Evolutionary conservation across 2,888 invertebrate genomes (phyloP), one percentile per base, ranked within the genome.

Genomic region (Anorthoa munda): DNA sequence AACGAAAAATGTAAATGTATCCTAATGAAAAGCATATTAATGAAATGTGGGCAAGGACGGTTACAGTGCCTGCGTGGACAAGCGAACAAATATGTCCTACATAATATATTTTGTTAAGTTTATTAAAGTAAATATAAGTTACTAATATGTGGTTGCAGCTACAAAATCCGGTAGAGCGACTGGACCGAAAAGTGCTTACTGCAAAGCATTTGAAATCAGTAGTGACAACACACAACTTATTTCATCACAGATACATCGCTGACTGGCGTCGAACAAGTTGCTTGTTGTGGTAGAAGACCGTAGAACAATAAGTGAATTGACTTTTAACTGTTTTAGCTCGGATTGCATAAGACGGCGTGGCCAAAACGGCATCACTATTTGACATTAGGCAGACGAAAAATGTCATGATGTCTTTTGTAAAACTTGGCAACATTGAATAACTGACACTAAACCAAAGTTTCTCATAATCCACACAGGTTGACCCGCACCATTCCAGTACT

Each of bases 401-500:
- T 7, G 31, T 31, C 31, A 26, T 2, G 5, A 7, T 31, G 31
- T 0, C 31, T n/a, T n/a, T n/a, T 51, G n/a, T 3, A 51, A 51
- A n/a, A 51, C n/a, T 9, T 51, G n/a, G n/a, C n/a, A 51, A 51
- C 51, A 11, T 39, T 39, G 9, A 55, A 55, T 59, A 2, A n/a
- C 21, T 53, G 26, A n/a, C 18, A 26, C 18, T 50, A 26, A 18
- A 31, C 12, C 12, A 31, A 17, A 5, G n/a, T 48, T n/a, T 61
- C 13, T 26, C 2, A n/a, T 66, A 31, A 61, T 66, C 79, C 68
- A 80, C 66, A 58, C 73, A 82, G 59, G 63, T 59, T 17, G 39
- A 18, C 72, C 51, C 64, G 73, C 58, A 64, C 39, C n/a, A 55
- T 55, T 79, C 50, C 53, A 59, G 72, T 90, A 96, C 95, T 95